Conservation (phyloP, 2,888 invertebrate species). For the Clanis bilineata region DNA sequence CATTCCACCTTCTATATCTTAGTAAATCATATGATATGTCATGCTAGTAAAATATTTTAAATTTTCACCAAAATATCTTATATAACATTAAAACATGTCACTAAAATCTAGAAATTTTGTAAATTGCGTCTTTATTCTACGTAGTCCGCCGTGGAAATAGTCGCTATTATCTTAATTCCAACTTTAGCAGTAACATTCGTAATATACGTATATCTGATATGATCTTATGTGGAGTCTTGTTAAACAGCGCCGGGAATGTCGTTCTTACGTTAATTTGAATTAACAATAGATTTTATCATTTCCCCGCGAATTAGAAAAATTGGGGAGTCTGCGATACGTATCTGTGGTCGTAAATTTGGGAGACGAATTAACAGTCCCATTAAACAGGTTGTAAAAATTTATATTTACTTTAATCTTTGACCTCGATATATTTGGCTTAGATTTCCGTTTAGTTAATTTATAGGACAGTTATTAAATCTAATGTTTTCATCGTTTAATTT, state of each 20-base stretch:
- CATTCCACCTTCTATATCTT: no score
- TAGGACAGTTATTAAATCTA: conserved; percentile 1
- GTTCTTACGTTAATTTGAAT: conserved; percentile 40
- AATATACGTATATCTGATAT: conserved; percentile 28
- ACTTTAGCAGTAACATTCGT: neutral
- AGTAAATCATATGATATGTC: no score
- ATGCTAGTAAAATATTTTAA: no score
- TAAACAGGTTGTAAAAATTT: conserved; percentile 5
- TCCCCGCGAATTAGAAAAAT: conserved; percentile 47
- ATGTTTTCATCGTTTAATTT: conserved; percentile 3
- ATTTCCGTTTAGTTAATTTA: conserved; percentile 4
- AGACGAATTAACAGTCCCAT: conserved; percentile 12
- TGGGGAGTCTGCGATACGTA: conserved; percentile 39
- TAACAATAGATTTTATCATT: conserved; percentile 46
- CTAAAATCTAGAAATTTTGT: no score
- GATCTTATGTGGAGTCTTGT: conserved; percentile 36
- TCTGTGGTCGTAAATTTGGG: conserved; percentile 31
- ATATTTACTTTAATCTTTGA: conserved; percentile 13
- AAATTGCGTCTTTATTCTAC: no score
- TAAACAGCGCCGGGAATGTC: conserved; percentile 42
- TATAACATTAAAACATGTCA: no score
- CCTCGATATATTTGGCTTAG: conserved; percentile 8
- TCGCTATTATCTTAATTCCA: neutral
- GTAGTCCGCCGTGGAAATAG: neutral
- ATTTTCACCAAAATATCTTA: no score